Percentiles rank a stretch among this genome's conserved stretches.
Conservation (phyloP, 2,113 vertebrate species). For the Thunnus thynnus region DNA sequence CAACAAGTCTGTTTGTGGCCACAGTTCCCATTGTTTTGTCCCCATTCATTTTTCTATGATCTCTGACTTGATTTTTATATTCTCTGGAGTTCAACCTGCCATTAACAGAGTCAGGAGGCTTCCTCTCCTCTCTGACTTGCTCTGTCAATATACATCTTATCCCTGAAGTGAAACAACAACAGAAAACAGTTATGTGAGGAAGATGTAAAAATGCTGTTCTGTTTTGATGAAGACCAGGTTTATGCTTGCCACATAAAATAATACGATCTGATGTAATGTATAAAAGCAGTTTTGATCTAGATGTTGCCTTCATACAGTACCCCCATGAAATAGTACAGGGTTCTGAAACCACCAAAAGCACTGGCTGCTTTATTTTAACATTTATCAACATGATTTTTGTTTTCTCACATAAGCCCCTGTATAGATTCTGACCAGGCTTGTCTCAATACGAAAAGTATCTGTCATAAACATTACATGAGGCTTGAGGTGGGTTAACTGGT, state of each 20-base stretch:
- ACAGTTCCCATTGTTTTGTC: neutral
- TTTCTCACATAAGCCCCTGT: neutral
- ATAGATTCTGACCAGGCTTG: conserved; percentile 6
- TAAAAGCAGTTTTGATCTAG: neutral
- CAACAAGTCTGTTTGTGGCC: conserved; percentile 16
- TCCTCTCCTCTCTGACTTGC: neutral
- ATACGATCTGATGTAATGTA: conserved; percentile 1
- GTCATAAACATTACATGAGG: conserved; percentile 13
- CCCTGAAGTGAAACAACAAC: conserved; percentile 9
- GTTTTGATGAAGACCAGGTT: conserved; percentile 22
- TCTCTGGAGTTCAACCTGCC: neutral
- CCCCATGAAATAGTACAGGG: neutral
- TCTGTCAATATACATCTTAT: conserved; percentile 1
- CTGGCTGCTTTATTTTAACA: neutral
- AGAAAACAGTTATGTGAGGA: neutral
- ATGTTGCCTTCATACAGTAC: conserved; percentile 14
- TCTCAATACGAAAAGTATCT: neutral
- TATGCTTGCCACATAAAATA: conserved; percentile 5
- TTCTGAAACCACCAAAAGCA: conserved; percentile 11
- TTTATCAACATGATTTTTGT: neutral
- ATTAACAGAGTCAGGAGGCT: neutral
- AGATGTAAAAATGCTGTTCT: conserved; percentile 7
- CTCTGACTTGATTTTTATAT: neutral
- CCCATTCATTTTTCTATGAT: neutral
- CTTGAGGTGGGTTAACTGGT: conserved; percentile 46